Base-by-base conservation (phyloP, 2,113 vertebrate species). In the Tragelaphus buxtoni region DNA sequence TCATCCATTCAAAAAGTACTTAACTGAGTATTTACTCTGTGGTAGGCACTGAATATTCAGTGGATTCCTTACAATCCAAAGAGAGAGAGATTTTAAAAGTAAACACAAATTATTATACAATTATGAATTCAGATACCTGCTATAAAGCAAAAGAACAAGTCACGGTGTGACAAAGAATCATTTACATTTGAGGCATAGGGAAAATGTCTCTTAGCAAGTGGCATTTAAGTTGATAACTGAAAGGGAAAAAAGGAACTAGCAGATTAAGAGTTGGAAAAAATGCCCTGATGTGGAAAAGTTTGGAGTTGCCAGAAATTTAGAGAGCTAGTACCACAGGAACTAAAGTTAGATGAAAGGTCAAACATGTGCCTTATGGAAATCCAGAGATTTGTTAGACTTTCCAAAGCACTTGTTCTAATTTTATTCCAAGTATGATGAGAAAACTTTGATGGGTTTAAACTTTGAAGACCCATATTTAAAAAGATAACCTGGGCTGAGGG, bases 381-480 rank as follows among this genome's bases (percentile, higher is more conserved):
- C 32, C 20, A 61, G 53, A 18, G 45, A 30, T 56, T 74, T 56
- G 3, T 30, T 26, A 87, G 51, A 82, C 20, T 88, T 88, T 82
- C 51, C 39, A 88, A 91, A 88, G 30, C 24, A 51, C 4, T 39
- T 90, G 8, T 56, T 81, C 69, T 9, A 16, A 93, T 89, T 76
- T 90, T 89, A 87, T 89, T 90, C 56, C 45, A 95, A 61, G 11
- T 51, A 16, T 88, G 92, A 93, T 85, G 30, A 82, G 39, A 95
- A 96, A 77, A 83, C 42, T 61, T 53, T 39, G 28, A 86, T 90
- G 14, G n/a, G 24, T 63, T 95, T 82, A 72, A 86, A 85, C 22
- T 60, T 55, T 61, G 20, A 79, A 82, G 26, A 26, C 39, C 22
- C 28, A 61, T 3, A 58, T 84, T 90, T 96, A 20, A 79, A 95